Evolutionary conservation across 2,888 invertebrate genomes (phyloP).

Genomic region (Ditula angustiorana): DNA sequence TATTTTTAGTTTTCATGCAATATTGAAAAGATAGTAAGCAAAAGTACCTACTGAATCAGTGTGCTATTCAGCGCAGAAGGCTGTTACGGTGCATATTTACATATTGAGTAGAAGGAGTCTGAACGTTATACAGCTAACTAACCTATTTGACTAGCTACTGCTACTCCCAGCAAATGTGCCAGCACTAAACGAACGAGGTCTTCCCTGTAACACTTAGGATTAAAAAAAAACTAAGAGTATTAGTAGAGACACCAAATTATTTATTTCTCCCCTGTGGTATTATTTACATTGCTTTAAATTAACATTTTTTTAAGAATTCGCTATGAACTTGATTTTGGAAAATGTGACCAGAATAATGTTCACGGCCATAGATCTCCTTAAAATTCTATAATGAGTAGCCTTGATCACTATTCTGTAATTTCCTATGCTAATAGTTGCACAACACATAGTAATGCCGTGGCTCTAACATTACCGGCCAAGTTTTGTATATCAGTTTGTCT

Average conservation of each 20-base stretch:
- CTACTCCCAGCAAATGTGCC: conserved; percentile 20
- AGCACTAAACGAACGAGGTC: conserved; percentile 24
- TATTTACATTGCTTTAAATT: conserved; percentile 45
- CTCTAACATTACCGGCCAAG: no score
- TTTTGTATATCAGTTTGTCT: no score
- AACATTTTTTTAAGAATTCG: conserved; percentile 19
- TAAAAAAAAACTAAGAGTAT: conserved; percentile 68
- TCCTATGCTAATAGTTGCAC: no score
- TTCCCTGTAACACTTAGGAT: conserved; percentile 23
- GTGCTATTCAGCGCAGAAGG: no score
- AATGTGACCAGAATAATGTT: conserved; percentile 25
- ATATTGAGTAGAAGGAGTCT: no score
- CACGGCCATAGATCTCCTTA: conserved; percentile 41
- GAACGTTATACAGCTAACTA: neutral
- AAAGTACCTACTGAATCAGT: no score
- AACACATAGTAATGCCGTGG: no score
- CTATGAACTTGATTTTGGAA: conserved; percentile 29
- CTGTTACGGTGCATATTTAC: no score
- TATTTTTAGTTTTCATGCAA: no score
- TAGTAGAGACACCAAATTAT: conserved; percentile 77
- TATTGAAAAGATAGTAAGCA: no score
- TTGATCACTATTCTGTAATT: neutral
- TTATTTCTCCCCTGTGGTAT: conserved; percentile 67
- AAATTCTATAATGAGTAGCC: neutral
- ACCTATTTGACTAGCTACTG: conserved; percentile 18